Base-by-base conservation (phyloP, 2,113 vertebrate species). In the Elephas maximus region DNA sequence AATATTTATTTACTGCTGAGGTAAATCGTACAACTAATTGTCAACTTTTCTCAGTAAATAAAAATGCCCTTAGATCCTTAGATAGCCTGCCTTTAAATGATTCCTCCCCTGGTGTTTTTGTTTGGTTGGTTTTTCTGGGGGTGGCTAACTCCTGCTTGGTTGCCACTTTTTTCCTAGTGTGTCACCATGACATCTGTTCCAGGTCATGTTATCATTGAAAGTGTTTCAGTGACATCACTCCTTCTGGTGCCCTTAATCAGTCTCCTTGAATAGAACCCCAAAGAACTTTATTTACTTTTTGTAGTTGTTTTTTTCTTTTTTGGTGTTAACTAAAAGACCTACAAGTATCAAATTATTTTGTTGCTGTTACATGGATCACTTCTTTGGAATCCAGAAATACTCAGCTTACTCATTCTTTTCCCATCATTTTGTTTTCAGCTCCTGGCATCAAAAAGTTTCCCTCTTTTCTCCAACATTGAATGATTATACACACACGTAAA, bases 11-110 rank as follows among this genome's bases (percentile, higher is more conserved):
- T 80, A 93, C 53, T 57, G 33, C 71, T 73, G 48, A 60, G 28
- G 81, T 94, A 90, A 84, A 67, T 88, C 73, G 37, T 62, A 62
- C 41, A 69, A 24, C 48, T 48, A 18, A 0, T 81, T 78, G 67
- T 93, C 95, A 82, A 15, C 57, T 89, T 90, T 82, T 62, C 82
- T 62, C 41, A 74, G 74, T 67, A 94, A 94, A 90, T 84, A 67
- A 37, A 95, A 90, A 88, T 91, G 79, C 26, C 62, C n/a, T 37
- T 37, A 37, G 37, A 37, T 53, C 51, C 51, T 53, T 18, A 17
- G 1, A 8, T 74, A 17, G 8, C 21, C 44, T 30, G 4, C 67
- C 92, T 96, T 87, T 91, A 57, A 73, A 41, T 24, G n/a, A 21
- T 11, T 45, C 14, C 5, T 57, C 14, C 62, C 77, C n/a, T 82